Conservation (phyloP, 2,113 vertebrate genomes). For the Aptenodytes forsteri region DNA sequence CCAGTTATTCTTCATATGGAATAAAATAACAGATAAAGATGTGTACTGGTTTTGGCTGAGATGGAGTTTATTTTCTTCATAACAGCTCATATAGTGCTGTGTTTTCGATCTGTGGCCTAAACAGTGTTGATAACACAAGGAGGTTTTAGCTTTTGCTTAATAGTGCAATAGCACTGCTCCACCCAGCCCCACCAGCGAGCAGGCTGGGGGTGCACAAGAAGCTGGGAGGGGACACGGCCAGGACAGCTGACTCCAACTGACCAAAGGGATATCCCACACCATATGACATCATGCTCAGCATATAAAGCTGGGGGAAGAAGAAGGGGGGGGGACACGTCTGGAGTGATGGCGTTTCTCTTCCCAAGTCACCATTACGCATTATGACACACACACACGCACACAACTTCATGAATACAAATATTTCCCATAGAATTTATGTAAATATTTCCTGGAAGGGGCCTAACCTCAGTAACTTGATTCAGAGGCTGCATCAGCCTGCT, state of each 20-base stretch:
- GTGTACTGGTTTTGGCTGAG: not conserved
- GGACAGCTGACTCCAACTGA: not conserved
- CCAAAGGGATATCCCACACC: not conserved
- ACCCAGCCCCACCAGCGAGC: fast-evolving
- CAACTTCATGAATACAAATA: not conserved
- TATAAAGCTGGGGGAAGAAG: too few species aligned
- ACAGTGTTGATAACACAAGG: fast-evolving
- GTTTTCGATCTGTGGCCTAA: not conserved
- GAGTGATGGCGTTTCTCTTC: not conserved
- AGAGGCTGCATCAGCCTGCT: not conserved
- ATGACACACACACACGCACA: not conserved
- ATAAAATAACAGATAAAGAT: not conserved
- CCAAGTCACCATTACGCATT: fast-evolving
- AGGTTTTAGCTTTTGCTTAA: not conserved
- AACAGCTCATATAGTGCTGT: fast-evolving
- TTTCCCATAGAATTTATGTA: not conserved
- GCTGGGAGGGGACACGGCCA: not conserved
- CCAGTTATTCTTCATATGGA: not conserved
- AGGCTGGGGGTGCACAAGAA: too few species aligned
- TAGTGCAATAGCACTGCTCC: fast-evolving
- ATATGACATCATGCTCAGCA: fast-evolving
- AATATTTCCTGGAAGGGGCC: not conserved
- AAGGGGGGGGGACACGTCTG: fast-evolving
- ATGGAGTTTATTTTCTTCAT: not conserved
- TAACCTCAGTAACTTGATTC: not conserved